Percentiles rank a stretch among this genome's conserved stretches.
Conservation (phyloP, 2,113 vertebrate genomes). For the Gasterosteus nipponicus region DNA sequence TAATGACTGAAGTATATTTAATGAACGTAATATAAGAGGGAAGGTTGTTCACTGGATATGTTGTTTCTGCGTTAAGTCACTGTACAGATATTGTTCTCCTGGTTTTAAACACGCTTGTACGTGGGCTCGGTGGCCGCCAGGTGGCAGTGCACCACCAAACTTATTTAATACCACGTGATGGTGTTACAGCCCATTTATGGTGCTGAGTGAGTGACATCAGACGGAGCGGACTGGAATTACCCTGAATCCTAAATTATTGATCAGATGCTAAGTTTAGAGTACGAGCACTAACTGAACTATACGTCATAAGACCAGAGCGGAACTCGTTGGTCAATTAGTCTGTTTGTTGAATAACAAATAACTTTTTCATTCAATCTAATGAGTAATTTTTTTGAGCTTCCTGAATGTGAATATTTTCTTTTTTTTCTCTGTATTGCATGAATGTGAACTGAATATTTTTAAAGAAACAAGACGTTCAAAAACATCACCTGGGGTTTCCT, state of each 20-base stretch:
- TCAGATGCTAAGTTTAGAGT: not conserved
- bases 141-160: slow-evolving; percentile 34
- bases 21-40: too few relatives aligned
- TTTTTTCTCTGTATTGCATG: not conserved
- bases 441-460: not conserved
- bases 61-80: too few relatives aligned
- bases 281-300: not conserved
- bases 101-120: not conserved
- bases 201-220: slow-evolving; percentile 8
- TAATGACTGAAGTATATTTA: too few relatives aligned
- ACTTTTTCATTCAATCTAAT: not conserved
- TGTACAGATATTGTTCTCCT: too few relatives aligned
- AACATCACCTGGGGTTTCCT: not conserved
- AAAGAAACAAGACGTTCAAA: not conserved
- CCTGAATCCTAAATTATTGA: slow-evolving; percentile 21
- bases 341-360: not conserved
- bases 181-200: not conserved
- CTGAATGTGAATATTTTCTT: not conserved
- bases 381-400: not conserved
- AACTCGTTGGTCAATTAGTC: not conserved
- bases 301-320: not conserved
- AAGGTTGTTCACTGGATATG: too few relatives aligned
- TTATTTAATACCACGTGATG: not conserved
- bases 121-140: slow-evolving; percentile 28
- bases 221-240: slow-evolving; percentile 31